Evolutionary conservation across 2,888 invertebrate species (phyloP), one percentile per base, ranked within the genome.

Genomic region (Leptinotarsa haldemani): DNA sequence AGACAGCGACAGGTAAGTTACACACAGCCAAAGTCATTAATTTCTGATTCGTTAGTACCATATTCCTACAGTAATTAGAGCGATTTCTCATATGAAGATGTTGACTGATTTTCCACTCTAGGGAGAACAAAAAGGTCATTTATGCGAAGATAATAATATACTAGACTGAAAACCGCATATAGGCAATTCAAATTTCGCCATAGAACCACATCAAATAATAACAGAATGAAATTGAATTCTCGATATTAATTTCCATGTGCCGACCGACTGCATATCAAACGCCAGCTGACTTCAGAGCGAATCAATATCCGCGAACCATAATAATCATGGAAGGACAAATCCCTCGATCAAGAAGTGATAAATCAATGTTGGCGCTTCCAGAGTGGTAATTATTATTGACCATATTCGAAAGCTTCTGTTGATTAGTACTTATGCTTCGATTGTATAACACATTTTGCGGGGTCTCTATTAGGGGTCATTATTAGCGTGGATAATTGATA

Each of bases 301-400:
- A 70, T 70, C 67, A 70, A 74, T 74, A 70, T 70, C 53, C 67
- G 40, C 48, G 20, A 40, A 9, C 52, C 4, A 47, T 63, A 69
- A 74, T 69, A 69, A 69, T 71, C 71, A 71, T 65, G 47, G n/a
- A 74, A 69, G 71, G 71, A 74, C 71, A 71, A 74, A 69, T 74
- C 74, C 69, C 48, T 70, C 69, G 56, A 74, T 74, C 66, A 71
- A 74, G 74, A 74, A 69, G 69, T 58, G 47, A 74, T 74, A 71
- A 71, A 74, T 74, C 74, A 71, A 74, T 71, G 69, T 30, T 61
- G 40, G 30, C 61, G 61, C 61, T 61, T 22, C 25, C 16, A 30
- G 2, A 30, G 2, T 61, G 30, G 30, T 30, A 30, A 13, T 56
- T 13, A 56, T 56, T 56, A 22, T 15, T 56, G 56, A 22, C 20